A percentile compares a stretch with the other conserved stretches of the same genome.
Evolutionary conservation across 2,888 invertebrate genomes (phyloP).

Genomic region (Heliconius erato): DNA sequence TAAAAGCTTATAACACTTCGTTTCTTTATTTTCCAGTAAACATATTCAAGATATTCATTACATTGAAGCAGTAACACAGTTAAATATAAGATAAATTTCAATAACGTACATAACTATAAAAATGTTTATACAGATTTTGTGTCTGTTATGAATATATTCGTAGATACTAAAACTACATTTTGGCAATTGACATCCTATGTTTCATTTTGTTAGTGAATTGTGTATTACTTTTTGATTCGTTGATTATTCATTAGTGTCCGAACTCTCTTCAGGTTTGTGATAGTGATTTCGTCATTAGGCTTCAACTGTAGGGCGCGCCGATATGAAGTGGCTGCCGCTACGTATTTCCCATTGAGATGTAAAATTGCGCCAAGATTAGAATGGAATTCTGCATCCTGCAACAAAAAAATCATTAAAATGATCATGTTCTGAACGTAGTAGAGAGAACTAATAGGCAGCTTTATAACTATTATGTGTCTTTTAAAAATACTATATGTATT

Average conservation of each 20-base stretch:
- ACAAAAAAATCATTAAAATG: slow-evolving; percentile 43
- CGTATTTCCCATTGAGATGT: slow-evolving; percentile 96
- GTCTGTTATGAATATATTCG: slow-evolving; percentile 25
- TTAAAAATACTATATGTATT: too few species aligned
- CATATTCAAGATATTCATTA: slow-evolving; percentile 10
- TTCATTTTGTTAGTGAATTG: slow-evolving; percentile 55
- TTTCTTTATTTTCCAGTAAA: not conserved
- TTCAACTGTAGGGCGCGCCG: slow-evolving; percentile 93
- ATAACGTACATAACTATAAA: slow-evolving; percentile 21
- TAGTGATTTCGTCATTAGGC: slow-evolving; percentile 95
- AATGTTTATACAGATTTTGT: slow-evolving; percentile 9
- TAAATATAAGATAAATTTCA: slow-evolving; percentile 15
- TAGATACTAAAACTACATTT: slow-evolving; percentile 62
- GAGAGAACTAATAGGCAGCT: too few species aligned
- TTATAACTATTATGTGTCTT: too few species aligned
- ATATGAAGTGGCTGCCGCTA: slow-evolving; percentile 95
- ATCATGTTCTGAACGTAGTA: not conserved
- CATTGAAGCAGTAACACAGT: slow-evolving; percentile 22
- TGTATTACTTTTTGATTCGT: slow-evolving; percentile 66
- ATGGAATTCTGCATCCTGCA: slow-evolving; percentile 94
- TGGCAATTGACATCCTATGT: slow-evolving; percentile 80
- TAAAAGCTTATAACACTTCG: not conserved
- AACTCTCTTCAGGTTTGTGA: slow-evolving; percentile 92
- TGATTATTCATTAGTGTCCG: slow-evolving; percentile 74
- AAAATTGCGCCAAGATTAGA: slow-evolving; percentile 98